phyloP scores from a whole-genome alignment of 2,113 vertebrate species.

The Perca fluviatilis region DNA sequence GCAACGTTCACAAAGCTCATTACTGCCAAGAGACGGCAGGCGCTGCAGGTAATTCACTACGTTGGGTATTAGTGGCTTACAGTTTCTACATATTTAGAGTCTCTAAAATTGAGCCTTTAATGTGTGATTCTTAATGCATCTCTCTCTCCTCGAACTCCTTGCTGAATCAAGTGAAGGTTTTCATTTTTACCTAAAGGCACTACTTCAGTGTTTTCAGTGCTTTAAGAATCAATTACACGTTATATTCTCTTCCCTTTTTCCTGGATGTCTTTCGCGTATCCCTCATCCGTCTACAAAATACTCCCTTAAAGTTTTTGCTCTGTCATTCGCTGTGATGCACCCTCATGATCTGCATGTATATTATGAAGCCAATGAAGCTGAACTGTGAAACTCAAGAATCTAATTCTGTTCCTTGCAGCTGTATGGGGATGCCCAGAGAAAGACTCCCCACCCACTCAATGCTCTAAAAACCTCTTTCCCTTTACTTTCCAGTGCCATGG shows the following conservation, averaged over 20 bases:
- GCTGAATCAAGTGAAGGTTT: conserved; percentile 70
- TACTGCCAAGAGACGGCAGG: conserved; percentile 81
- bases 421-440: conserved; percentile 66
- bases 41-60: conserved; percentile 84
- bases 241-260: not conserved
- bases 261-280: conserved; percentile 49
- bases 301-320: conserved; percentile 27
- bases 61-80: conserved; percentile 80
- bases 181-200: conserved; percentile 65
- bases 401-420: conserved; percentile 52
- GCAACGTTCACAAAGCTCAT: conserved; percentile 85
- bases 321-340: conserved; percentile 6
- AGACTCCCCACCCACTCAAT: conserved; percentile 37
- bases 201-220: conserved; percentile 62
- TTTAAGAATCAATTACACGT: conserved; percentile 77
- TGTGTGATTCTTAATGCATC: conserved; percentile 77
- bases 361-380: conserved; percentile 8
- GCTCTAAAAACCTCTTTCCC: conserved; percentile 47
- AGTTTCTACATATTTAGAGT: conserved; percentile 78
- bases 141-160: conserved; percentile 54
- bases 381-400: conserved; percentile 48
- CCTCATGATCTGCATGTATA: conserved; percentile 20
- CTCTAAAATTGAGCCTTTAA: conserved; percentile 81
- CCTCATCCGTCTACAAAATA: conserved; percentile 25
- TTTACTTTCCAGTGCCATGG: conserved; percentile 46